Percentiles rank a stretch among this genome's conserved stretches.
Conservation (phyloP, 1,140 invertebrate genomes). For the Heliothis virescens region DNA sequence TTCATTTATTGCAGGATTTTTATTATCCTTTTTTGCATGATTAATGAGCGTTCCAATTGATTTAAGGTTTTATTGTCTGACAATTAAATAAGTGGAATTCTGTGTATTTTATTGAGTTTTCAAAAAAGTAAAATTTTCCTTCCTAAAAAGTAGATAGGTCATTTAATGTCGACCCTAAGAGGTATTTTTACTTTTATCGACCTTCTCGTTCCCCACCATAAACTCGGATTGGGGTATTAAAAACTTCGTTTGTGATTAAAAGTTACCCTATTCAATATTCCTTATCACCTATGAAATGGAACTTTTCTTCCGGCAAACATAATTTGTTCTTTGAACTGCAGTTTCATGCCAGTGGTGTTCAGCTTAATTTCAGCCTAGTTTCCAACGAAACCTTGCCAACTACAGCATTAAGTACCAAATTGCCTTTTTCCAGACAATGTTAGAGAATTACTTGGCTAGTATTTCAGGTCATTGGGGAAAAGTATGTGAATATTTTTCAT, state of each 20-base stretch:
- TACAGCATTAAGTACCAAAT: slow-evolving; percentile 21
- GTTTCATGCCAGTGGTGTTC: background rate
- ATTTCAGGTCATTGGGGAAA: too few relatives aligned
- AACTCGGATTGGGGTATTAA: background rate
- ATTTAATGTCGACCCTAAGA: background rate
- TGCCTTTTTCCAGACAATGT: slow-evolving; percentile 5
- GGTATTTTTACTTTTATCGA: background rate
- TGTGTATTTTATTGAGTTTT: background rate
- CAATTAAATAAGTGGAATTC: background rate
- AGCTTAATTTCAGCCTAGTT: slow-evolving; percentile 9
- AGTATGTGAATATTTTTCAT: too few relatives aligned
- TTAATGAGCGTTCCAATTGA: background rate
- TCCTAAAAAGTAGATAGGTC: background rate
- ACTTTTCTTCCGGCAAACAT: slow-evolving; percentile 14
- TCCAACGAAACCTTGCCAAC: slow-evolving; percentile 17
- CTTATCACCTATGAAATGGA: slow-evolving; percentile 22
- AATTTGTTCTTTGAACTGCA: slow-evolving; percentile 11
- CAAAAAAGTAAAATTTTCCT: background rate
- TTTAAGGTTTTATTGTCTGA: background rate
- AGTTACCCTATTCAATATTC: slow-evolving; percentile 2
- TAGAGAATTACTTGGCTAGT: too few relatives aligned
- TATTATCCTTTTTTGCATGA: slow-evolving; percentile 1
- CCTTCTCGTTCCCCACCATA: background rate
- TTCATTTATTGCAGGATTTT: background rate
- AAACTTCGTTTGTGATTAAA: slow-evolving; percentile 20